These are phyloP conservation scores for Meiosimyza platycephala DNA, from an alignment of 2,888 invertebrate species.

Conservation along the genomic window DNA sequence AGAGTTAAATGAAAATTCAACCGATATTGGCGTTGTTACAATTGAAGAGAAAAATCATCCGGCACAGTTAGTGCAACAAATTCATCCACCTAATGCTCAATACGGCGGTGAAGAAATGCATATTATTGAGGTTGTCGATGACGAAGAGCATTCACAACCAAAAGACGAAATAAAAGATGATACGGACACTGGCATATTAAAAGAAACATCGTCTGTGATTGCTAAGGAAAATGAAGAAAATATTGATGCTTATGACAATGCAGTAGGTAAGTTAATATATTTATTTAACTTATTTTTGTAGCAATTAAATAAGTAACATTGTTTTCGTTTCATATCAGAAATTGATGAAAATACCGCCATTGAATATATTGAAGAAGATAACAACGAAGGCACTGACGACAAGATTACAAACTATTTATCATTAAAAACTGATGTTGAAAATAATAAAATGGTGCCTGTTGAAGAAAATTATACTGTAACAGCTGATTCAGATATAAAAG, in stretches of 20 bases:
- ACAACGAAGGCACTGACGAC: constrained; percentile 33
- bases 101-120: too few species aligned
- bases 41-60: constrained; percentile 18
- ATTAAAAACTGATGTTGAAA: constrained; percentile 34
- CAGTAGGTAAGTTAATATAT: too few species aligned
- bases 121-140: too few species aligned
- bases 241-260: too few species aligned
- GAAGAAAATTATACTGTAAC: neutral
- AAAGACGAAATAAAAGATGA: neutral
- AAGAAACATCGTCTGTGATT: too few species aligned
- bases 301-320: neutral
- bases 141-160: neutral
- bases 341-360: constrained; percentile 57
- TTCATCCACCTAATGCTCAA: neutral
- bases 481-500: neutral
- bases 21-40: constrained; percentile 8
- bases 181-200: neutral
- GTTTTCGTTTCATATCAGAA: constrained; percentile 43
- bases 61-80: constrained; percentile 26
- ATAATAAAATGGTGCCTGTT: neutral
- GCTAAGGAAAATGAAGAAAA: too few species aligned
- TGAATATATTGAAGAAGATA: constrained; percentile 57
- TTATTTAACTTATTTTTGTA: too few species aligned
- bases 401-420: neutral
- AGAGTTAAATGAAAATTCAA: constrained; percentile 3